Base-by-base conservation (phyloP, 2,113 vertebrate species). In the Orthochromis indermauri region DNA sequence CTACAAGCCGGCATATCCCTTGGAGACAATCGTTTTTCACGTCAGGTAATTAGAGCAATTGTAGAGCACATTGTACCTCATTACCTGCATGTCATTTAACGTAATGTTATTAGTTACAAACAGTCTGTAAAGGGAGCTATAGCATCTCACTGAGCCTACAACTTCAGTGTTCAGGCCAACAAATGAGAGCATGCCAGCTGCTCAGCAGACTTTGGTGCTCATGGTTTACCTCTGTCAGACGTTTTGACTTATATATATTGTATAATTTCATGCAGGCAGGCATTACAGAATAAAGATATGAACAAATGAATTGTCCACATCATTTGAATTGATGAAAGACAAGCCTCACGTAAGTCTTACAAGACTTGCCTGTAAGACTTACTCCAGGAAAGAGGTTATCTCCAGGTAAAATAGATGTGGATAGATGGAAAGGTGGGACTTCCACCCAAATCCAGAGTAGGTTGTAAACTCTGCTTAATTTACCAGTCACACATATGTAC, bases 101-200 rank as follows among this genome's bases (percentile, higher is more conserved):
- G 86, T 94, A 93, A 94, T 93, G 81, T 91, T 94, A 93, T 94
- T 94, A 93, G 89, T 90, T 90, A 85, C 82, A 92, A 96, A 93
- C 90, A 94, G 87, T 91, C 88, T 90, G 93, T 92, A 86, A 82
- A 92, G 85, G 80, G 88, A 89, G 80, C 94, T 80, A 78, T 85
- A 93, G 89, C 80, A 90, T 90, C 92, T 93, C 87, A 91, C 81
- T 10, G 68, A 86, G 45, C 71, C 85, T 87, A 90, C n/a, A 83
- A 90, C 82, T 83, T 89, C 45, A 5, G 47, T 80, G 83, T 91
- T 89, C 80, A 81, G 81, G 86, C 84, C 92, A 93, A 78, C 42
- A 49, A 89, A 91, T 92, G 76, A 91, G 82, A 82, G 79, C 86
- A 90, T 88, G 68, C 89, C 93, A 94, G 94, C 85, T 94, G 94